Base-by-base conservation (phyloP, 2,888 invertebrate genomes). In the Chrysolina americana region DNA sequence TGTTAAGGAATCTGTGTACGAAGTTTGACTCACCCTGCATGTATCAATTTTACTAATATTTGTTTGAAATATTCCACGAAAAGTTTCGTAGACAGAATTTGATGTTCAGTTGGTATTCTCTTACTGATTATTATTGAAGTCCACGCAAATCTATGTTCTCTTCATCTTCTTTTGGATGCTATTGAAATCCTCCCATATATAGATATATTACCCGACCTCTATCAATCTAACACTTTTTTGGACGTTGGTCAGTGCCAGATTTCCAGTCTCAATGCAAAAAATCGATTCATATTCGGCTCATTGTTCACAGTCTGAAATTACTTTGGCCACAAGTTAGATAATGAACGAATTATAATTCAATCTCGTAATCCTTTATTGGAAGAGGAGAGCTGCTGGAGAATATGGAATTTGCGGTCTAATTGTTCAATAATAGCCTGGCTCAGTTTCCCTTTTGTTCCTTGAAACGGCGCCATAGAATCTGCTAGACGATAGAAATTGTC, bases 271-370 rank as follows among this genome's bases (percentile, higher is more conserved):
- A 36, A 36, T 23, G 36, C 28, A 5, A 28, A 59, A 15, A n/a
- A 36, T 59, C 59, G 59, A 59, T 28, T 8, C n/a, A n/a, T 23
- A 59, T 28, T 28, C 59, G 15, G 17, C 59, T n/a, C 28, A 66
- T 50, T 66, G 53, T 48, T 23, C 66, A 15, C 28, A 28, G 36
- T 17, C 6, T 36, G 11, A 53, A 50, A 66, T 66, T 66, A 53
- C 41, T 66, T 36, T 41, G 23, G 21, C 66, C 66, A 53, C 36
- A 62, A 41, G 21, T 44, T 41, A 47, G 69, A 69, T 62, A 69
- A 62, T 69, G 62, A 65, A 71, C 56, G 65, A 65, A 71, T 53
- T 65, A 65, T 41, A 65, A 71, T 71, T 53, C 17, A 53, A 71
- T 65, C 44, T 71, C 65, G 70, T 64, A 44, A 70, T 64, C 53